phyloP scores from a whole-genome alignment of 2,113 vertebrate genomes.

The Onychostoma macrolepis region DNA sequence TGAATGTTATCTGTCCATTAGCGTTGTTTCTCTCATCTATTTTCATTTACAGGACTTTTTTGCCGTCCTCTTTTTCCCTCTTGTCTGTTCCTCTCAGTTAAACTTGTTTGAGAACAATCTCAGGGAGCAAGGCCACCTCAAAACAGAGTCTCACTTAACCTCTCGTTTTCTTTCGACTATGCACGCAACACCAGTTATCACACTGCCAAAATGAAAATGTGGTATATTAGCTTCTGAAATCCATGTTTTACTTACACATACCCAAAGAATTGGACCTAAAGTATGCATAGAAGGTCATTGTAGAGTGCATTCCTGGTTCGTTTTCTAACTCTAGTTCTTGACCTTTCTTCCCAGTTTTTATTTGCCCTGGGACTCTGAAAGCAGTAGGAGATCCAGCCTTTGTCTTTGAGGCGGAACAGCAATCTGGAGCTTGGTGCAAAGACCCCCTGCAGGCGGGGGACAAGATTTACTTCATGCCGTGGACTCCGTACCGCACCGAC shows the following conservation, averaged over 20 bases:
- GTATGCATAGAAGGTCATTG: slow-evolving; percentile 30
- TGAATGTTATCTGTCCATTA: slow-evolving; percentile 5
- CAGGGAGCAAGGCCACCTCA: slow-evolving; percentile 56
- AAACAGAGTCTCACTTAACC: slow-evolving; percentile 50
- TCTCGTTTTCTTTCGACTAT: slow-evolving; percentile 52
- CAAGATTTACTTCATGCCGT: slow-evolving; percentile 99
- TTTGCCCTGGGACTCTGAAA: slow-evolving; percentile 97
- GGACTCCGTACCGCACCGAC: slow-evolving; percentile 97
- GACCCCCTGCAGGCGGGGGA: slow-evolving; percentile 97
- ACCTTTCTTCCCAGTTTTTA: slow-evolving; percentile 90
- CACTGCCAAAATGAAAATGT: slow-evolving; percentile 38
- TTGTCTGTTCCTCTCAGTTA: slow-evolving; percentile 54
- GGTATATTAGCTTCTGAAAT: slow-evolving; percentile 22
- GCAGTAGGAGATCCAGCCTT: slow-evolving; percentile 91
- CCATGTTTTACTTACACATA: slow-evolving; percentile 27
- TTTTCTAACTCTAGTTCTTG: slow-evolving; percentile 47
- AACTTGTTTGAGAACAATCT: slow-evolving; percentile 46
- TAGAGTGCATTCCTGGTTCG: background rate
- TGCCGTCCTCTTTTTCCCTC: slow-evolving; percentile 56
- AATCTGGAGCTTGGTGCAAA: slow-evolving; percentile 98
- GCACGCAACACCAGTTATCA: slow-evolving; percentile 27
- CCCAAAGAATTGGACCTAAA: slow-evolving; percentile 12
- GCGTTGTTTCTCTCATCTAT: slow-evolving; percentile 49
- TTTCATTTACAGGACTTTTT: slow-evolving; percentile 71
- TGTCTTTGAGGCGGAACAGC: slow-evolving; percentile 95